Evolutionary conservation across 2,888 invertebrate genomes (phyloP).

Genomic region (Abrostola triplasia): DNA sequence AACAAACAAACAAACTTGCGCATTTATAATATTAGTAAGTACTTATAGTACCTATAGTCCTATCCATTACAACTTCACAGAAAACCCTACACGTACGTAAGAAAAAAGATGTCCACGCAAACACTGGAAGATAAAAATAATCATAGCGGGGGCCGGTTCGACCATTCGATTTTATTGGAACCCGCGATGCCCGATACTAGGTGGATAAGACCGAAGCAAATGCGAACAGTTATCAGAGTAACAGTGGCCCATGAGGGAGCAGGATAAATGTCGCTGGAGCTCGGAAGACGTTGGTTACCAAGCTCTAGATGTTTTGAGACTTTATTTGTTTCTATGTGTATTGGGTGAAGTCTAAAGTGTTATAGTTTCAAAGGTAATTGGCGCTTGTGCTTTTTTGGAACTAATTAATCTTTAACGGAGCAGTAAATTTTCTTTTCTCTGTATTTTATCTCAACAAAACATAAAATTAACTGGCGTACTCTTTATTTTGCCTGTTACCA

Average conservation of each 20-base stretch:
- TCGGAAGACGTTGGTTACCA: conserved; percentile 29
- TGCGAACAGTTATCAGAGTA: conserved; percentile 56
- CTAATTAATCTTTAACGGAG: too few relatives aligned
- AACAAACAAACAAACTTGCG: too few relatives aligned
- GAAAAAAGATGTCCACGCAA: conserved; percentile 42
- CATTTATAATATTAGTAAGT: too few relatives aligned
- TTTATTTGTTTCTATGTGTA: not conserved
- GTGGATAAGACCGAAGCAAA: conserved; percentile 59
- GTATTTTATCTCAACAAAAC: too few relatives aligned
- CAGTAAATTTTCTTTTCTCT: too few relatives aligned
- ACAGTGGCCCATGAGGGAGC: conserved; percentile 45
- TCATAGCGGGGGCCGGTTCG: conserved; percentile 59
- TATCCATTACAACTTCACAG: not conserved
- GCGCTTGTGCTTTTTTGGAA: too few relatives aligned
- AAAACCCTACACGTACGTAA: conserved; percentile 4
- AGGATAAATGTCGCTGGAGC: conserved; percentile 51
- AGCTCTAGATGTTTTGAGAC: conserved; percentile 13
- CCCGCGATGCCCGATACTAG: conserved; percentile 62
- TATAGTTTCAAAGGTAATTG: too few relatives aligned
- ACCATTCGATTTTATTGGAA: conserved; percentile 74
- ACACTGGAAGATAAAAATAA: conserved; percentile 72
- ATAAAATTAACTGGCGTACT: not conserved
- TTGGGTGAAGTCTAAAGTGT: too few relatives aligned
- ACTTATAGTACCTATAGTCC: too few relatives aligned
- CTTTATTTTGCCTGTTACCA: too few relatives aligned